These are phyloP conservation scores for Chloebia gouldiae DNA, from an alignment of 2,113 vertebrate genomes.

Conservation along the genomic window DNA sequence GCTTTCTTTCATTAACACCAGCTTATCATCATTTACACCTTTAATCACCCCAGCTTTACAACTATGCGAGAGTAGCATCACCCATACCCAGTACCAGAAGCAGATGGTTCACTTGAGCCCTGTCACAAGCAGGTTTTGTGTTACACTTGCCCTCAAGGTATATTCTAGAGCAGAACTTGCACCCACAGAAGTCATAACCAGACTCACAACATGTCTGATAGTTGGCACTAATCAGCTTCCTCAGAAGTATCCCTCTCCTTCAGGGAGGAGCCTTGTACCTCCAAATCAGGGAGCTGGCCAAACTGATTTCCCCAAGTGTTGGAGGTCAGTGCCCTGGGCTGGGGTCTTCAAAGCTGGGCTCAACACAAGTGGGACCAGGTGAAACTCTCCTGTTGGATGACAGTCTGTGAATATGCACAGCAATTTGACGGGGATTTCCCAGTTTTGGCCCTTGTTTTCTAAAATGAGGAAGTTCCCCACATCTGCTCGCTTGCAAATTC, in stretches of 20 bases:
- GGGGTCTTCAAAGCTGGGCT: background rate
- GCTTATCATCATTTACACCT: background rate
- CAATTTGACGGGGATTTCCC: background rate
- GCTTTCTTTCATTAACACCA: background rate
- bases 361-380: background rate
- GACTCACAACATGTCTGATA: background rate
- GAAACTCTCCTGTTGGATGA: background rate
- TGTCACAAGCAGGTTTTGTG: background rate
- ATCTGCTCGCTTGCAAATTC: background rate
- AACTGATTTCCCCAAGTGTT: accelerated
- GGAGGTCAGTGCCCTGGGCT: background rate
- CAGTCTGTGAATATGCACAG: accelerated
- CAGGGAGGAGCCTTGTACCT: background rate
- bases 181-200: background rate
- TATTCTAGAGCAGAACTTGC: background rate
- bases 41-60: background rate
- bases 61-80: background rate
- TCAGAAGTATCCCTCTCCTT: background rate
- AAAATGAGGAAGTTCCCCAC: background rate
- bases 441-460: background rate
- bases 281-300: background rate
- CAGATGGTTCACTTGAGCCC: accelerated
- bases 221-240: background rate
- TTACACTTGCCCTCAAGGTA: background rate
- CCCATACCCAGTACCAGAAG: background rate